Base-by-base conservation (phyloP, 2,113 vertebrate genomes). In the Sorex fumeus region DNA sequence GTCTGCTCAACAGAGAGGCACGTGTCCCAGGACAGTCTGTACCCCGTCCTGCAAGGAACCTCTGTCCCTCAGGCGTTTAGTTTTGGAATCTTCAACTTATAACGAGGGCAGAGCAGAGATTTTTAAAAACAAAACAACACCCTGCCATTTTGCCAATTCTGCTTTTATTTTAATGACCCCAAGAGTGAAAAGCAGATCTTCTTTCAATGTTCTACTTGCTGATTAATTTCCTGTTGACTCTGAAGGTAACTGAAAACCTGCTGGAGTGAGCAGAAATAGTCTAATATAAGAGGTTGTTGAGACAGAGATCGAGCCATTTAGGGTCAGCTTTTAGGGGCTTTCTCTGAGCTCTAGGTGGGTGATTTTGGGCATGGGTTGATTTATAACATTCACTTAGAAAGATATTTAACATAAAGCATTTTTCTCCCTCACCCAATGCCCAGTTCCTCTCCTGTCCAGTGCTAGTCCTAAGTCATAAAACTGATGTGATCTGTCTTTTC, bases 201-300 rank as follows among this genome's bases (percentile, higher is more conserved):
- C 89, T 92, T 95, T 89, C 95, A 84, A 28, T 93, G 79, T 96
- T 96, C 80, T 84, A 69, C 93, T 92, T 83, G 70, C 93, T 96
- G 84, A 97, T 96, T 95, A 96, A 95, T 96, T 96, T 97, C 95
- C 96, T 97, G 96, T 96, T 96, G 94, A 96, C 93, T 92, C 81
- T 64, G 50, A 95, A 95, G 87, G 93, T 93, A 93, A 94, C 62
- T 82, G 64, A 95, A 95, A 94, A 91, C 92, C 84, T 78, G 91
- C 45, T 87, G 93, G 91, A 93, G 21, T 76, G 79, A 92, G 27
- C 57, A 84, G 79, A 76, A 96, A 83, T 21, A 34, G 69, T 71
- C 36, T 45, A 67, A 79, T 76, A 83, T 34, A 57, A 93, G 80
- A 13, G 76, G 75, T 84, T 94, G 88, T 89, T 92, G 34, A 78